Base-by-base conservation (phyloP, 1,140 invertebrate species). In the Epicauta chinensis region DNA sequence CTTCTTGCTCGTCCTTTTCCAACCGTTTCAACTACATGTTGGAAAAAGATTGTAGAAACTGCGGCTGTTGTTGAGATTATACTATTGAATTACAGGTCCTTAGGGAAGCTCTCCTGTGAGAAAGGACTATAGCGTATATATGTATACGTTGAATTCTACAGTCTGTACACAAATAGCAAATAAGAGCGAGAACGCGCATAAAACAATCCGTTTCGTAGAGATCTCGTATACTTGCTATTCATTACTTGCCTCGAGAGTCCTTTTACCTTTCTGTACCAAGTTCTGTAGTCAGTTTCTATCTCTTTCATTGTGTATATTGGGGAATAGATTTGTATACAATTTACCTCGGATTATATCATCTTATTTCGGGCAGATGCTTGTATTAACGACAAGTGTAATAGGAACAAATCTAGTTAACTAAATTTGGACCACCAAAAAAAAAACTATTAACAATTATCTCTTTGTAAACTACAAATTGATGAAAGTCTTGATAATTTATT, bases 241-340 rank as follows among this genome's bases (percentile, higher is more conserved):
- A 58, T 58, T 58, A 58, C 52, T 36, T 48, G 56, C 45, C 46
- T 55, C 56, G 41, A 58, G 56, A 48, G 56, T 23, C 39, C 51
- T 39, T 48, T 58, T 45, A 55, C 46, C 23, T 23, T 23, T 7
- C 23, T 23, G n/a, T n/a, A 23, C 23, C 1, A 3, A 23, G 51
- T 44, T 29, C 46, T 34, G 53, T 51, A 41, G 47, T 43, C 7
- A 23, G 23, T 23, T 23, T 23, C 23, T 23, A 23, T 23, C 23
- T 23, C 23, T 23, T 23, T 23, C 23, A 23, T 23, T 23, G 23
- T 23, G 4, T 23, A 3, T 23, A 23, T 0, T 23, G 7, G 23
- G 7, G 40, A 45, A 54, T 44, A 56, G 59, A 61, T 61, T 59
- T 61, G 56, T 61, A 61, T 59, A 61, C 59, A 61, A 61, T 61